Percentiles rank a stretch among this genome's conserved stretches.
Conservation (phyloP, 2,797 vertebrate genomes). For the Nothura maculosa region DNA sequence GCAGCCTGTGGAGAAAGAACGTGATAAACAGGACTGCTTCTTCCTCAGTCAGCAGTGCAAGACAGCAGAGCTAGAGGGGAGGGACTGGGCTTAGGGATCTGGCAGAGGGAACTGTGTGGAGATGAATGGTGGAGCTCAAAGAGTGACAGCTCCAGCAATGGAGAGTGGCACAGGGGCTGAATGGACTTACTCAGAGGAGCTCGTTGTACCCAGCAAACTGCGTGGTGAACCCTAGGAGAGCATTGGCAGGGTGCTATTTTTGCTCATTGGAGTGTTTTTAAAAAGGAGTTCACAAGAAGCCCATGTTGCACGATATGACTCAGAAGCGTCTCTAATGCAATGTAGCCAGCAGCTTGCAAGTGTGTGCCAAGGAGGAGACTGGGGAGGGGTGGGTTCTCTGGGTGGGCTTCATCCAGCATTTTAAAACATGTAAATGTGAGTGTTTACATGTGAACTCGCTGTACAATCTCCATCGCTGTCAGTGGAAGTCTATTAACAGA, state of each 20-base stretch:
- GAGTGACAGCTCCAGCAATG: no score
- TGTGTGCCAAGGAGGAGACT: not conserved
- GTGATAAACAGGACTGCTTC: not conserved
- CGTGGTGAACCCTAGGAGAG: not conserved
- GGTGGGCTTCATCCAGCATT: constrained; percentile 34
- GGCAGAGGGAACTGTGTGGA: not conserved
- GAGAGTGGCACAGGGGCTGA: not conserved
- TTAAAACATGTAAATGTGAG: constrained; percentile 21
- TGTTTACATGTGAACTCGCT: not conserved
- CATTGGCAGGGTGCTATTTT: constrained; percentile 3
- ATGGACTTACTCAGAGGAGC: not conserved
- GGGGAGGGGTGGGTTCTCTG: constrained; percentile 5
- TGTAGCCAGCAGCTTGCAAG: constrained; percentile 47
- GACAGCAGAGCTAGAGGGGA: not conserved
- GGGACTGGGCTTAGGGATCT: not conserved
- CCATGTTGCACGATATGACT: not conserved
- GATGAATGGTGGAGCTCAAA: not conserved
- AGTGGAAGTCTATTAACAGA: not conserved
- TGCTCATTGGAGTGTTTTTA: constrained; percentile 10
- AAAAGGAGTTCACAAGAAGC: constrained; percentile 22
- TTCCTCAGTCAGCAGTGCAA: not conserved
- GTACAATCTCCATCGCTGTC: not conserved
- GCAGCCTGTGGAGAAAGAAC: not conserved
- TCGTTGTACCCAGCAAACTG: not conserved
- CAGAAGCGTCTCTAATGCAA: not conserved